phyloP scores from a whole-genome alignment of 2,888 invertebrate genomes.

The Drosophila helvetica region DNA sequence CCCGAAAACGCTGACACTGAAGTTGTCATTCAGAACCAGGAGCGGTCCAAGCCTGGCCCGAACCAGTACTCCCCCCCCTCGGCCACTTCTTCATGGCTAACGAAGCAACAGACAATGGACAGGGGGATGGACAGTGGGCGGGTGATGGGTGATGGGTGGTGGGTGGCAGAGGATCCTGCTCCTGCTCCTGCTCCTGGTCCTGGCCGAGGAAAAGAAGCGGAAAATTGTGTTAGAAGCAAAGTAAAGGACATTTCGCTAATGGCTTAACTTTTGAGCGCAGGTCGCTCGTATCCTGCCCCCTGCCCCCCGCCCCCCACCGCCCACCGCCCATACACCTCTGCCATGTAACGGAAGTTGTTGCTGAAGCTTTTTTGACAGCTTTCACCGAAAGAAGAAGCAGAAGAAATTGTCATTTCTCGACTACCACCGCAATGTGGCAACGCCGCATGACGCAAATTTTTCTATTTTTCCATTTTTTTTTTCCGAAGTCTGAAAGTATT shows the following conservation, averaged over 20 bases:
- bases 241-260: slow-evolving; percentile 77
- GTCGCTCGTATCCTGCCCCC: slow-evolving; percentile 9
- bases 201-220: slow-evolving; percentile 49
- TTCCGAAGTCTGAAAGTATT: slow-evolving; percentile 66
- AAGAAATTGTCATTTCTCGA: slow-evolving; percentile 42
- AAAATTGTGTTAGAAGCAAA: slow-evolving; percentile 77
- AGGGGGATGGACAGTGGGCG: slow-evolving; percentile 28
- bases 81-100: slow-evolving; percentile 56
- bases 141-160: neutral
- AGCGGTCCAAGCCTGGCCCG: slow-evolving; percentile 21
- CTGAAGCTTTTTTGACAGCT: slow-evolving; percentile 74
- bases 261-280: slow-evolving; percentile 74
- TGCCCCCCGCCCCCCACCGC: neutral
- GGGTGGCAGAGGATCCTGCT: neutral
- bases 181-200: neutral
- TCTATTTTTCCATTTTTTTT: too few relatives aligned
- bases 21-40: slow-evolving; percentile 69
- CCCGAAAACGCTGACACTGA: slow-evolving; percentile 71
- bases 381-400: slow-evolving; percentile 14
- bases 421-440: slow-evolving; percentile 65
- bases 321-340: slow-evolving; percentile 32
- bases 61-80: slow-evolving; percentile 53
- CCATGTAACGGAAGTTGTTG: slow-evolving; percentile 72
- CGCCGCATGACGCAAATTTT: slow-evolving; percentile 54
- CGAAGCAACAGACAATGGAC: slow-evolving; percentile 72